Evolutionary conservation across 2,888 invertebrate genomes (phyloP), one percentile per base, ranked within the genome.

Genomic region (Tubulanus polymorphus): DNA sequence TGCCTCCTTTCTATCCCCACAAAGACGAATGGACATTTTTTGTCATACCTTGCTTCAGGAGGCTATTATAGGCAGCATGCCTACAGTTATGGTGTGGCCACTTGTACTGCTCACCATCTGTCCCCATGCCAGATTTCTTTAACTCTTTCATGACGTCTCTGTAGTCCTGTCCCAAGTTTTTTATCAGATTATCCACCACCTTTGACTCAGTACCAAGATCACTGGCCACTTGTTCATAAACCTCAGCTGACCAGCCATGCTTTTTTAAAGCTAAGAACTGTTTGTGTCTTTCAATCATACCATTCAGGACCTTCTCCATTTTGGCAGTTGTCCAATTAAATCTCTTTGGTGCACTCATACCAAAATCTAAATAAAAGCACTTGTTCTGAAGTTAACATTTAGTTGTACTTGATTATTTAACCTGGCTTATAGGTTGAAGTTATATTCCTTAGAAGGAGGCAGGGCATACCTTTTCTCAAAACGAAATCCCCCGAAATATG

Each of bases 21-120:
- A 15, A 15, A 5, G 41, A 15, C 41, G 41, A 8, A 15, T 41
- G 5, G 41, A 41, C 15, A 41, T 41, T 41, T 41, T 41, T 23
- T 41, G 41, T 41, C 41, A 8, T 41, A 41, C 41, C 41, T 41
- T 5, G 41, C 41, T 5, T 41, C 41, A 15, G 41, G 41, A 41
- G 41, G 41, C 41, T 41, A 41, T 41, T 41, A 41, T 15, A 41
- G 41, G 15, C 41, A 41, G 41, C 41, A 41, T 41, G 15, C 41
- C 6, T 41, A 41, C 23, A 41, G 6, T 41, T 15, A 41, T 41
- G 41, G 41, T 5, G 41, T 41, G 15, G 41, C 41, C 18, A 41
- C 41, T 15, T 41, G 6, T 15, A 41, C 41, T 41, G 41, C 41
- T 41, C 15, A 20, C 41, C 41, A 15, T 41, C 41, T 41, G 41